These are phyloP conservation scores for Oryzias curvinotus DNA, from an alignment of 2,113 vertebrate genomes.

Conservation along the genomic window DNA sequence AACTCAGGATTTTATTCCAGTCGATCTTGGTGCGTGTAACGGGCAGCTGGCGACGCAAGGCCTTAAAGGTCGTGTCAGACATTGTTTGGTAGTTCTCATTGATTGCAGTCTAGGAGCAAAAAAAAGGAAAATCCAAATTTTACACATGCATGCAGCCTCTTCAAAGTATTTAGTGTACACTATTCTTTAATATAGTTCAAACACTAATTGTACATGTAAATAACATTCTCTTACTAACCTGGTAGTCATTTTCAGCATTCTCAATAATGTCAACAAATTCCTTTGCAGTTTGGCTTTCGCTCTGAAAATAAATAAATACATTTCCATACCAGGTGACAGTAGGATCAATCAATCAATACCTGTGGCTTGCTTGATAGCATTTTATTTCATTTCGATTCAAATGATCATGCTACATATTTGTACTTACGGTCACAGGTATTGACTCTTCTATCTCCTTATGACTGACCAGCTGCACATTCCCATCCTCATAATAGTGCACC, in stretches of 20 bases:
- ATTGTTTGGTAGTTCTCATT: conserved; percentile 99
- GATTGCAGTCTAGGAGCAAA: conserved; percentile 87
- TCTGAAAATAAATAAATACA: conserved; percentile 74
- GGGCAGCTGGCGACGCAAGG: conserved; percentile 95
- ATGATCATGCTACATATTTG: neutral
- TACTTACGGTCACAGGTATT: conserved; percentile 92
- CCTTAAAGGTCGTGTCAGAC: conserved; percentile 99
- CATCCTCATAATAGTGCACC: conserved; percentile 99
- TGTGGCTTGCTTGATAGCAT: no score
- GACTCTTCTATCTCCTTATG: conserved; percentile 97
- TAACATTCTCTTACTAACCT: conserved; percentile 75
- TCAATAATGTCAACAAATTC: conserved; percentile 96
- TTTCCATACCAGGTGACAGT: neutral
- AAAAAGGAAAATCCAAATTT: neutral
- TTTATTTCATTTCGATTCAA: no score
- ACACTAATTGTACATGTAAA: neutral
- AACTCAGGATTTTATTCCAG: conserved; percentile 99
- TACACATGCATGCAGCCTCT: neutral
- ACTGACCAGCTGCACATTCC: conserved; percentile 98
- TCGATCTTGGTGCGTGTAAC: conserved; percentile 99
- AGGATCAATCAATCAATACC: no score
- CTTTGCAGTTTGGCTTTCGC: conserved; percentile 91
- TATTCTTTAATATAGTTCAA: neutral
- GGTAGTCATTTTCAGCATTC: conserved; percentile 97
- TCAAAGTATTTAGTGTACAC: neutral